Base-by-base conservation (phyloP, 2,797 vertebrate species). In the Ceryle rudis region DNA sequence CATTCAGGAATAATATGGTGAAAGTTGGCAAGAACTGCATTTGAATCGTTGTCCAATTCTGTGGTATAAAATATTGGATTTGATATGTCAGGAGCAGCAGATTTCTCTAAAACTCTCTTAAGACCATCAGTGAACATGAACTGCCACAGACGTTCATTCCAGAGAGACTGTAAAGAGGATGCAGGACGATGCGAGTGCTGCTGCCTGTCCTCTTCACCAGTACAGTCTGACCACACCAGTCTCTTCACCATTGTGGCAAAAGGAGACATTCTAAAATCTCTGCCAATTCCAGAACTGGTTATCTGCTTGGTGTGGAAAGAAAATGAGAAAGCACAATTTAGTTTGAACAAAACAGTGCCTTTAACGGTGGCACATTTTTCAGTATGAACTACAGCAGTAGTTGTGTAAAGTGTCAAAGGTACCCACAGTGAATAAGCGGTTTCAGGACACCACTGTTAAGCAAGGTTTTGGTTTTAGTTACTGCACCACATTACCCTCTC, bases 1-100 rank as follows among this genome's bases (percentile, higher is more conserved):
- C 82, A 54, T 90, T 81, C 2, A 3, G 49, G 80, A 75, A 41
- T 89, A 91, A 82, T 73, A 33, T 0, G 0, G 47, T n/a, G 62
- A 69, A 93, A 47, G 47, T 57, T 91, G 66, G 75, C 82, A 90
- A 64, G 75, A 94, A 41, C 58, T 81, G 65, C 54, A 47, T 77
- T 81, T 69, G 65, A 91, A 62, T 66, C 77, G 58, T 72, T 22
- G 0, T 83, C 66, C 47, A 64, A 1, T 83, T 73, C 71, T 55
- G 51, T 60, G 33, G 47, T 58, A 42, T 79, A 60, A 88, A 88
- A 75, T 78, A 65, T 16, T 90, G 26, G 35, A 55, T 66, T 83
- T 86, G n/a, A 22, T 81, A 65, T 31, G 35, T 86, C 52, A 69
- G 46, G 64, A 75, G 69, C 29, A 88, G 41, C 29, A 75, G 66